These are phyloP conservation scores for Meliscaeva auricollis DNA, from an alignment of 2,888 invertebrate genomes.

Conservation along the genomic window DNA sequence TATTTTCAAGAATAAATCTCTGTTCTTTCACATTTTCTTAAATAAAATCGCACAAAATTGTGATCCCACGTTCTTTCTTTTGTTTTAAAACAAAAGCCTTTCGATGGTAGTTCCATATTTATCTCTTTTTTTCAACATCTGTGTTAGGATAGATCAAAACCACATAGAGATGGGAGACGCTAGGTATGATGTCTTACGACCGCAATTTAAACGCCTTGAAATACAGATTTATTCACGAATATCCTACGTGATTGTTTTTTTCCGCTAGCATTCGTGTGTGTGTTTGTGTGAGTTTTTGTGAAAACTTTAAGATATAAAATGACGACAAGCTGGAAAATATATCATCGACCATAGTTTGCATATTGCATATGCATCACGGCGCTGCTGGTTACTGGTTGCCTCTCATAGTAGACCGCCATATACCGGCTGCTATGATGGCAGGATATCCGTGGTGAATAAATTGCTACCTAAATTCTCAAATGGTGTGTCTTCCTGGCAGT, in stretches of 20 bases:
- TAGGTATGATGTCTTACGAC: conserved; percentile 40
- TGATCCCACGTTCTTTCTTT: too few relatives aligned
- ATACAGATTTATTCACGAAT: conserved; percentile 63
- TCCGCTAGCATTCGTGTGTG: not conserved
- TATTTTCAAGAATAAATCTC: too few relatives aligned
- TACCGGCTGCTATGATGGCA: conserved; percentile 28
- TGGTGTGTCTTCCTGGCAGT: conserved; percentile 40
- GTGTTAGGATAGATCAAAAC: not conserved
- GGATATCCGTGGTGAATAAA: conserved; percentile 73
- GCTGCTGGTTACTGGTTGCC: not conserved
- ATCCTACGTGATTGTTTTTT: conserved; percentile 58
- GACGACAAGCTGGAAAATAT: conserved; percentile 46
- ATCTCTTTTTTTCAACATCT: not conserved
- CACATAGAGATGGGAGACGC: not conserved
- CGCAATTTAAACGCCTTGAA: conserved; percentile 66
- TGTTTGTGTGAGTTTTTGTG: not conserved
- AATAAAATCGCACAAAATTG: too few relatives aligned
- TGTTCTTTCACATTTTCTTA: too few relatives aligned
- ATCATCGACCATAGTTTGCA: conserved; percentile 63
- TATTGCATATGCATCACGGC: conserved; percentile 62
- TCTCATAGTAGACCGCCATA: not conserved
- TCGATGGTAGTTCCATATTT: too few relatives aligned
- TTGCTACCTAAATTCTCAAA: conserved; percentile 70
- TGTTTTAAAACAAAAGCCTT: too few relatives aligned
- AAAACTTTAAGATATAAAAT: conserved; percentile 44